Percentiles rank a stretch among this genome's conserved stretches.
Evolutionary conservation across 2,797 vertebrate species (phyloP).

Genomic region (Odontamblyopus rebecca): DNA sequence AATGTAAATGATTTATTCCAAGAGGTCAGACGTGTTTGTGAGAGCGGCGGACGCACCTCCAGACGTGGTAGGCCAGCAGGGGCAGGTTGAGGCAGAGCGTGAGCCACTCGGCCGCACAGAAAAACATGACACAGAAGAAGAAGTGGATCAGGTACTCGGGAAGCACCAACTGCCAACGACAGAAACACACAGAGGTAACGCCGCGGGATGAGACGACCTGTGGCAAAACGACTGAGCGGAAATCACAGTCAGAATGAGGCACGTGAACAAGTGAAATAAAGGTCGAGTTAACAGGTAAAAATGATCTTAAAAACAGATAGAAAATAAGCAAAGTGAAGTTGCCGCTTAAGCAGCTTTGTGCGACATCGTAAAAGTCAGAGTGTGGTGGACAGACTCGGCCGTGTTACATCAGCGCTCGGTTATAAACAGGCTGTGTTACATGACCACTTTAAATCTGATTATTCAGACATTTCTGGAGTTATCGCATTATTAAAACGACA

Average conservation of each 20-base stretch:
- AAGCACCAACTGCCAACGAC: conserved; percentile 87
- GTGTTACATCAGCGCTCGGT: too few species aligned
- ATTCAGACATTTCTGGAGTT: too few species aligned
- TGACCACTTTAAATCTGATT: too few species aligned
- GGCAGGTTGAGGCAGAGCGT: conserved; percentile 96
- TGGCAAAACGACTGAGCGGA: neutral
- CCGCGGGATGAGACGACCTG: too few species aligned
- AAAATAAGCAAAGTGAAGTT: neutral
- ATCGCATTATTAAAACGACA: too few species aligned
- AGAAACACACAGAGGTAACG: conserved; percentile 2
- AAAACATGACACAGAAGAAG: conserved; percentile 99
- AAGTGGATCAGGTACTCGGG: conserved; percentile 99
- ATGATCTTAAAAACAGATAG: neutral
- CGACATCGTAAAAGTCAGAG: too few species aligned
- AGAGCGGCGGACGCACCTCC: conserved; percentile 81
- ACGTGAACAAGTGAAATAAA: neutral
- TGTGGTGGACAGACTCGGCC: too few species aligned
- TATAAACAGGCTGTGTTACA: too few species aligned
- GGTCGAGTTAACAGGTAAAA: neutral
- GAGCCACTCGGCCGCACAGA: conserved; percentile 97
- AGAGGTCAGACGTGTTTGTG: too few species aligned
- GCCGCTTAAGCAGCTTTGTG: neutral
- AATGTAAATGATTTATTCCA: too few species aligned
- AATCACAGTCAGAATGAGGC: neutral
- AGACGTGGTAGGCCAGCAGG: conserved; percentile 96